Evolutionary conservation across 2,888 invertebrate genomes (phyloP), one percentile per base, ranked within the genome.

Genomic region (Perizoma flavofasciatum): DNA sequence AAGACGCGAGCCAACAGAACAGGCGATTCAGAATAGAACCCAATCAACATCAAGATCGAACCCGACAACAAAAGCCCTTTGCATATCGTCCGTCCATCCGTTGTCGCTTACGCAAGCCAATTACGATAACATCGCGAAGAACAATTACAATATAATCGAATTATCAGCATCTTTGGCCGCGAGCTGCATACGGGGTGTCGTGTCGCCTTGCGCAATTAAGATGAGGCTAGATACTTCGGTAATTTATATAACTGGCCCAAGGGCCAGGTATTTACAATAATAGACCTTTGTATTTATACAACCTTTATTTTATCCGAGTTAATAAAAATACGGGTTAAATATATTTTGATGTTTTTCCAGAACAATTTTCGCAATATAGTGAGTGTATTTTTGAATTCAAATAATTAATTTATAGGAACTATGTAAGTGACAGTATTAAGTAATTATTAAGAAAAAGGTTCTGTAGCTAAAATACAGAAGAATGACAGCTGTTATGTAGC

Each of bases 181-280:
- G 69, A 74, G 75, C 75, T 75, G 75, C 79, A 73, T 73, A 66
- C 72, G 74, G 22, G 22, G 75, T 78, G 78, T 79, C 77, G 77
- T 73, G 79, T 75, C 73, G 73, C 74, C 66, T 83, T 84, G 77
- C 79, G 82, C 82, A 87, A 86, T 83, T 78, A 79, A 79, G 81
- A 83, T 82, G 77, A 78, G 79, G 44, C 53, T 58, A 75, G 83
- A 83, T 85, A 70, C 67, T 73, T 79, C 59, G 55, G 59, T 65
- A 65, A 67, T 69, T 67, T 65, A 69, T 65, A 59, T 54, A 49
- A 47, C 43, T 46, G 43, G 50, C 44, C 49, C 50, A 62, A 52
- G 46, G n/a, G n/a, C n/a, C n/a, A n/a, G n/a, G n/a, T n/a, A n/a
- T n/a, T n/a, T n/a, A n/a, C n/a, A n/a, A n/a, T n/a, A n/a, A n/a